Base-by-base conservation (phyloP, 2,113 vertebrate genomes). In the Heliornis fulica region DNA sequence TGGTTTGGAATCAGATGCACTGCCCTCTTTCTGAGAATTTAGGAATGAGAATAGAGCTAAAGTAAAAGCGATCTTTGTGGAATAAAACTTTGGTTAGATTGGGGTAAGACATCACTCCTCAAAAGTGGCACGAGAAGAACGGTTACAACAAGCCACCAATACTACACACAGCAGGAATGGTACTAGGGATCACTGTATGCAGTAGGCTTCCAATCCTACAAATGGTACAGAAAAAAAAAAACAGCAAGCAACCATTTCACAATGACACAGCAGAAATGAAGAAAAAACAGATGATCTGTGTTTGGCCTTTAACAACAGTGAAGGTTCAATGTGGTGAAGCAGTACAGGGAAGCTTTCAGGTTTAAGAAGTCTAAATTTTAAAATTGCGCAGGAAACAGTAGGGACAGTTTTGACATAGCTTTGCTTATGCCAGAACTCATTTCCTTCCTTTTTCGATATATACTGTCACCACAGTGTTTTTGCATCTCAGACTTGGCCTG, bases 41-140 rank as follows among this genome's bases (percentile, higher is more conserved):
- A 94, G 96, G 94, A 93, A 97, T 57, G 92, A 96, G 98, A 97
- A 97, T 15, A 95, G 48, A 7, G 92, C 96, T 97, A 97, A 98
- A 97, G 94, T 56, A 81, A 94, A 97, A 95, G 83, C 50, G 69
- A 89, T 96, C 89, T 98, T 97, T 71, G 83, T 38, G 96, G 90
- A 97, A 98, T 93, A 98, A 98, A 98, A 90, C 68, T 95, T 95
- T 92, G 93, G 97, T 98, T 98, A 98, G 97, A 96, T 89, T 87
- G 50, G 86, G 94, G 91, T 95, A 97, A 96, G 79, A 89, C 90
- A 97, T 83, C 72, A 95, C 95, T 98, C 87, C 92, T 97, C 74
- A 83, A 93, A 95, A 96, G 97, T 97, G 97, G 97, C 96, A 97
- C 83, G 1, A 91, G 89, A 95, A 97, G 88, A 97, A 96, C 64